Percentiles rank a stretch among this genome's conserved stretches.
phyloP scores from a whole-genome alignment of 2,888 invertebrate genomes.

The Formica aserva region DNA sequence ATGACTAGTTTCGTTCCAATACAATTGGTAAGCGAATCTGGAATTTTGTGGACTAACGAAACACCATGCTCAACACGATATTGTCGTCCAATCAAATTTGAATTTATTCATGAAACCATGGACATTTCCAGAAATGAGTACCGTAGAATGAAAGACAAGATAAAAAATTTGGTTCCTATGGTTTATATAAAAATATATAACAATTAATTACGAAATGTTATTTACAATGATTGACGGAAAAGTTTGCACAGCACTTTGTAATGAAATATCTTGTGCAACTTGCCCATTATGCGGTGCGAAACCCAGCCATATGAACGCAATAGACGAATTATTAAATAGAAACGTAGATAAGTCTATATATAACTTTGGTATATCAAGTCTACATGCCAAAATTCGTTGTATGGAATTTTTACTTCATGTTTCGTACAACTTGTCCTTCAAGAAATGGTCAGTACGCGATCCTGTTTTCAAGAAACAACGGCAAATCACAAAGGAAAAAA shows the following conservation, averaged over 20 bases:
- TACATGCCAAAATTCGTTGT: not conserved
- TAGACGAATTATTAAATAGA: not conserved
- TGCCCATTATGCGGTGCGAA: not conserved
- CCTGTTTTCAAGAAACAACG: not conserved
- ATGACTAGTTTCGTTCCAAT: constrained; percentile 30
- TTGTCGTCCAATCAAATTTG: constrained; percentile 46
- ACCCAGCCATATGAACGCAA: not conserved
- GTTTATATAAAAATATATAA: not conserved
- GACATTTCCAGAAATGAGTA: constrained; percentile 2
- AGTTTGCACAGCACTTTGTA: constrained; percentile 14
- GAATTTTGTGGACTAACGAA: constrained; percentile 29
- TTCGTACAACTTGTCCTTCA: not conserved
- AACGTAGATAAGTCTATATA: not conserved
- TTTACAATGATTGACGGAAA: constrained; percentile 45
- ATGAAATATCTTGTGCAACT: not conserved
- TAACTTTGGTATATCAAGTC: not conserved
- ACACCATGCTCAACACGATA: constrained; percentile 42
- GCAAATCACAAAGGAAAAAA: not conserved
- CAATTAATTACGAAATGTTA: constrained; percentile 15
- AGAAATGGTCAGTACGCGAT: not conserved
- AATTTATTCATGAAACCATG: constrained; percentile 32
- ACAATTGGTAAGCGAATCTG: not conserved
- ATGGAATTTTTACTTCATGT: not conserved
- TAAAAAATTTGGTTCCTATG: not conserved
- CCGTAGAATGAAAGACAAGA: constrained; percentile 3